These are phyloP conservation scores for Leucopternis melanops DNA, from an alignment of 2,113 vertebrate species.

Conservation along the genomic window DNA sequence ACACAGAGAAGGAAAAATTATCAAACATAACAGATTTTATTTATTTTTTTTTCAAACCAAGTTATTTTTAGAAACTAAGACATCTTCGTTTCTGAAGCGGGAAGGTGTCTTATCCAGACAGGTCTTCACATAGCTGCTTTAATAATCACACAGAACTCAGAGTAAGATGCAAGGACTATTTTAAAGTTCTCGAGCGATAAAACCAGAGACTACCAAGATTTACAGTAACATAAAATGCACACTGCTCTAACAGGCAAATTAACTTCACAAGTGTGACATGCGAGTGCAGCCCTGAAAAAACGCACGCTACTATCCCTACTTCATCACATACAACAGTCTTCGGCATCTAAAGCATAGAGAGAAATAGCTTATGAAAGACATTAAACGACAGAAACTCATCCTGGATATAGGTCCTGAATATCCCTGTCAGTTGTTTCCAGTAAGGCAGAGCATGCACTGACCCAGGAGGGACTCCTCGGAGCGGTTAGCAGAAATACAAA, in stretches of 20 bases:
- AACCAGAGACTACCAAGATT: neutral
- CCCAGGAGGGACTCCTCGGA: slow-evolving; percentile 16
- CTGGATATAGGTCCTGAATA: neutral
- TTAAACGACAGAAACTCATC: neutral
- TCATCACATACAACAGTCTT: neutral
- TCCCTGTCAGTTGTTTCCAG: neutral
- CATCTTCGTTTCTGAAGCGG: slow-evolving; percentile 10
- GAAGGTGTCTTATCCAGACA: neutral
- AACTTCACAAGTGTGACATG: slow-evolving; percentile 5
- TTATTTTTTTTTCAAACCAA: neutral
- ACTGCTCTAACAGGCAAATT: slow-evolving; percentile 34
- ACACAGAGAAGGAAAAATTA: neutral
- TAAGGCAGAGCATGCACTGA: neutral
- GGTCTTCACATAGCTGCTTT: slow-evolving; percentile 10
- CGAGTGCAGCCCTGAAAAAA: neutral
- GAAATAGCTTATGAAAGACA: neutral
- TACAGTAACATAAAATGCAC: slow-evolving; percentile 36
- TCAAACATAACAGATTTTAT: neutral
- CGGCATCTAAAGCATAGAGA: neutral
- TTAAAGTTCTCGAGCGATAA: slow-evolving; percentile 32
- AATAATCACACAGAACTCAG: neutral
- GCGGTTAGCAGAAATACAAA: slow-evolving; percentile 29
- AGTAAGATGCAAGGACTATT: slow-evolving; percentile 5
- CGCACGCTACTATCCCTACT: neutral
- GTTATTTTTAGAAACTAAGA: slow-evolving; percentile 18